phyloP scores from a whole-genome alignment of 2,797 vertebrate genomes.

The Bufotes viridis region DNA sequence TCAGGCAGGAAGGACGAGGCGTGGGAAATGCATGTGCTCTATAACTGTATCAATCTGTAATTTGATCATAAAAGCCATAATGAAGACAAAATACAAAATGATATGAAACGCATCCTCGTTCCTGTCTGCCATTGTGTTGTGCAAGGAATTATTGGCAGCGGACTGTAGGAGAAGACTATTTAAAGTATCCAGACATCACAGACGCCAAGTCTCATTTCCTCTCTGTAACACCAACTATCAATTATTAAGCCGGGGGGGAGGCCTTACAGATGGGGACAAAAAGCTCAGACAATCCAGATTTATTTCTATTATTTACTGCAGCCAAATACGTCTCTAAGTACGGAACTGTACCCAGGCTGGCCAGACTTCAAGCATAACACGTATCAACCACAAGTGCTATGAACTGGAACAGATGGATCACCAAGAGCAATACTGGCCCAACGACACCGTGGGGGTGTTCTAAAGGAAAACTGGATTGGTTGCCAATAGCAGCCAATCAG shows the following conservation, averaged over 20 bases:
- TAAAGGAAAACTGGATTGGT: too few relatives aligned
- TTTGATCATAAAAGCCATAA: conserved; percentile 22
- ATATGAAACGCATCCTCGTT: background rate
- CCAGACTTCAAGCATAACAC: background rate
- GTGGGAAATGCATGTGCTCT: background rate
- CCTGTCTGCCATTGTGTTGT: background rate
- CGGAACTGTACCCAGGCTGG: background rate
- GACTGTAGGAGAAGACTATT: background rate
- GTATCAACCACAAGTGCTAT: background rate
- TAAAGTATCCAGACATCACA: background rate
- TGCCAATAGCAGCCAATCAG: too few relatives aligned
- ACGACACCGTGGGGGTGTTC: too few relatives aligned
- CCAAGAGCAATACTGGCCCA: too few relatives aligned
- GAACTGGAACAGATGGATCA: background rate
- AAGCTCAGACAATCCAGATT: background rate
- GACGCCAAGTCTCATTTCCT: conserved; percentile 25
- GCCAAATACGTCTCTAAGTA: background rate
- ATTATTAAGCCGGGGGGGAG: conserved; percentile 2
- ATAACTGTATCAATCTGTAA: background rate
- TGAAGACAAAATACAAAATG: background rate
- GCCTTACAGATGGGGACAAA: background rate
- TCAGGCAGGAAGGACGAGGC: background rate
- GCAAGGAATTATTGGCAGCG: background rate
- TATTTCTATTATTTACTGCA: background rate
- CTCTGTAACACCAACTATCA: conserved; percentile 12